Conservation (phyloP, 2,888 invertebrate genomes). For the Ferrisia virgata region DNA sequence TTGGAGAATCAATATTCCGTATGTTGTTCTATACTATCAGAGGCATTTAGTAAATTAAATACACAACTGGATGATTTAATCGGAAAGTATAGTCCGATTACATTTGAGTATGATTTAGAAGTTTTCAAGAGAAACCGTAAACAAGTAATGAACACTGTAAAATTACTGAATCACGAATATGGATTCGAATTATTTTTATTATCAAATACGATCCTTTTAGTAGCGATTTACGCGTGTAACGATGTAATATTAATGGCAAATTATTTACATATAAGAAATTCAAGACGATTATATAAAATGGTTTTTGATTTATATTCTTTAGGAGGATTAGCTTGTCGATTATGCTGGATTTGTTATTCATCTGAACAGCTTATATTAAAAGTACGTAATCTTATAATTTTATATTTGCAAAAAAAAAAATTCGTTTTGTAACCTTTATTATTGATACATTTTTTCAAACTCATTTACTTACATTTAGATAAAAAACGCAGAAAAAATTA, state of each 20-base stretch:
- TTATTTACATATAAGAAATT: not conserved
- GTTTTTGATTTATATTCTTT: not conserved
- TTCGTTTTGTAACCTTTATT: not conserved
- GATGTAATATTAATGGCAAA: not conserved
- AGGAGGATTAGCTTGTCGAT: not conserved
- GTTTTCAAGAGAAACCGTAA: not conserved
- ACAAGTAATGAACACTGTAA: not conserved
- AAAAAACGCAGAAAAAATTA: slow-evolving; percentile 29
- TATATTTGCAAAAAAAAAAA: too few relatives aligned
- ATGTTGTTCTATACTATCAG: not conserved
- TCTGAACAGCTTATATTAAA: not conserved
- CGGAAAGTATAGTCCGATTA: not conserved
- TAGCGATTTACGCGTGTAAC: slow-evolving; percentile 1
- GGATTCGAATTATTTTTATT: slow-evolving; percentile 20
- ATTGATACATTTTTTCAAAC: not conserved
- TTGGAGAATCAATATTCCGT: slow-evolving; percentile 16
- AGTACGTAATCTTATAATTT: not conserved
- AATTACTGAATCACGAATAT: slow-evolving; percentile 22
- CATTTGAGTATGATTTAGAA: not conserved
- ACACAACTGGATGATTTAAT: not conserved
- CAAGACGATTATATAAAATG: not conserved
- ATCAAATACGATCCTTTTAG: slow-evolving; percentile 30
- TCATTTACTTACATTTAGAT: too few relatives aligned
- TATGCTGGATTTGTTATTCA: slow-evolving; percentile 7
- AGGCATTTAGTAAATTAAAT: not conserved